Percentiles rank a stretch among this genome's conserved stretches.
These are phyloP conservation scores for Thunnus albacares DNA, from an alignment of 2,797 vertebrate species.

Conservation along the genomic window DNA sequence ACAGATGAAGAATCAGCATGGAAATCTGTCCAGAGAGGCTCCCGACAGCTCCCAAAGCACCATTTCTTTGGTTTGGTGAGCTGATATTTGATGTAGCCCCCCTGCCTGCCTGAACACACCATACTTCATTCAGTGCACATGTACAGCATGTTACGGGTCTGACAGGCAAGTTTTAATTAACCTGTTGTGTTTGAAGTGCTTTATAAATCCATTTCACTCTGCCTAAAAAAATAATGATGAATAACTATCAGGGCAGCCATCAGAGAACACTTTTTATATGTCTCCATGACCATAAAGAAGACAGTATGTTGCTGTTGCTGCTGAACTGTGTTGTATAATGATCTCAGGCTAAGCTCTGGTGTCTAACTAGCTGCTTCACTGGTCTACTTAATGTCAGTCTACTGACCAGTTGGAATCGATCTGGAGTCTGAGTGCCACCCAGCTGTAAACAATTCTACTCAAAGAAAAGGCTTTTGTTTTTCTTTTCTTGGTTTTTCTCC, in stretches of 20 bases:
- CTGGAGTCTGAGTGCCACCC: slow-evolving; percentile 44
- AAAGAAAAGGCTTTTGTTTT: slow-evolving; percentile 46
- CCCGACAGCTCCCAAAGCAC: slow-evolving; percentile 41
- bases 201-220: background rate
- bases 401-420: slow-evolving; percentile 58
- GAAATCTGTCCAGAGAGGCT: slow-evolving; percentile 52
- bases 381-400: slow-evolving; percentile 72
- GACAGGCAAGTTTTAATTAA: slow-evolving; percentile 29
- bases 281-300: slow-evolving; percentile 20
- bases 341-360: slow-evolving; percentile 62
- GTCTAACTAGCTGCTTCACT: slow-evolving; percentile 75
- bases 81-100: slow-evolving; percentile 21
- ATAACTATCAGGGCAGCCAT: background rate
- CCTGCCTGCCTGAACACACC: slow-evolving; percentile 43
- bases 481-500: slow-evolving; percentile 34
- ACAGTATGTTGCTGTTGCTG: slow-evolving; percentile 24
- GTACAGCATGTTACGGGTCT: background rate
- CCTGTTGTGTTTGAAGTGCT: slow-evolving; percentile 1
- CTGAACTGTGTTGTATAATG: slow-evolving; percentile 49
- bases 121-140: slow-evolving; percentile 5
- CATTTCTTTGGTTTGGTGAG: slow-evolving; percentile 36
- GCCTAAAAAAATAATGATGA: background rate
- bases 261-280: background rate
- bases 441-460: slow-evolving; percentile 56
- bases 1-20: slow-evolving; percentile 56